Base-by-base conservation (phyloP, 2,888 invertebrate genomes). In the Cartodere bifasciata region DNA sequence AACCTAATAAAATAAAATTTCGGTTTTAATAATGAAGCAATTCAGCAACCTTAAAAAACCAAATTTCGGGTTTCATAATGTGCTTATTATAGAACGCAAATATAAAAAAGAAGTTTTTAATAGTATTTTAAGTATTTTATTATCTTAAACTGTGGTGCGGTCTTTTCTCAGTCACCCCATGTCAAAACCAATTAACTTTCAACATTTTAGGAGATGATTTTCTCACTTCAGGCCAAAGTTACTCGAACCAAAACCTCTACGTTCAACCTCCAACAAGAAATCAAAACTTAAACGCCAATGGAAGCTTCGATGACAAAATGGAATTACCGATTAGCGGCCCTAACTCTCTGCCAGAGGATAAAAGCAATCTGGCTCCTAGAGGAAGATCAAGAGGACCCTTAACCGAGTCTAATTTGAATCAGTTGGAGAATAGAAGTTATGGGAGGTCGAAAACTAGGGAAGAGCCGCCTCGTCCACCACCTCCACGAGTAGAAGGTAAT, bases 161-260 rank as follows among this genome's bases (percentile, higher is more conserved):
- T n/a, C n/a, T n/a, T n/a, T n/a, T n/a, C n/a, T n/a, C n/a, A n/a
- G n/a, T n/a, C n/a, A n/a, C n/a, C n/a, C n/a, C n/a, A n/a, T n/a
- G n/a, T n/a, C n/a, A n/a, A n/a, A n/a, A n/a, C n/a, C n/a, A n/a
- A n/a, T n/a, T 23, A n/a, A 23, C 13, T 26, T 36, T 35, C n/a
- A n/a, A n/a, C n/a, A n/a, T n/a, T n/a, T 24, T 31, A 51, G 53
- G 54, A 3, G 61, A 62, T 35, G 62, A 61, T 41, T 60, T 60
- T 44, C 48, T 58, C 40, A 65, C 57, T 37, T 58, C 53, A 1
- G 53, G 55, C 11, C 60, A 65, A 54, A 67, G 69, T 46, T 88
- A 88, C 59, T 82, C 86, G 31, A 85, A 87, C 31, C 90, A 90
- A 61, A 90, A 90, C 60, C 61, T 90, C 30, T 90, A 91, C 56